Evolutionary conservation across 1,140 invertebrate genomes (phyloP), one percentile per base, ranked within the genome.

Genomic region (Lethocerus indicus): DNA sequence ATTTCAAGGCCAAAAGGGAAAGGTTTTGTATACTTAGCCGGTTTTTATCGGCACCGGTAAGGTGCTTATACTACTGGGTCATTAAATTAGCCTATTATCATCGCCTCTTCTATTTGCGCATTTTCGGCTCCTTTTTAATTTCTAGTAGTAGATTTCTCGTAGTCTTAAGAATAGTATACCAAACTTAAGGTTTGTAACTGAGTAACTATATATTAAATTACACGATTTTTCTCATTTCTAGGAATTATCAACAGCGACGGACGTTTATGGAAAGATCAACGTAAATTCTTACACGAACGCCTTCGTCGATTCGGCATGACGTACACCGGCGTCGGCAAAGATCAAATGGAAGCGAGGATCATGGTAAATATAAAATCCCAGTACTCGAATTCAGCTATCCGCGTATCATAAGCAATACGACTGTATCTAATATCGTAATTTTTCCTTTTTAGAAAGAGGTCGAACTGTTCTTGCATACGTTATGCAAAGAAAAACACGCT

Each of bases 241-340:
- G 91, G 91, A 58, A 80, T 94, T 52, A 78, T 94, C 56, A 92
- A 92, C 63, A 83, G 83, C 49, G 84, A 87, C 54, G 92, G 91
- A 43, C 75, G 79, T 49, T 67, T 93, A 57, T 96, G 91, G 91
- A 87, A 89, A 62, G 84, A 87, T 55, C 87, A 95, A 62, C 71
- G 92, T 46, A 75, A 80, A 52, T 96, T 95, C 68, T 70, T 95
- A 13, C 86, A 95, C 57, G 80, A 87, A 52, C 81, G 87, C 49
- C 70, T 96, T 2, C 71, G 89, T 26, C 77, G 83, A 56, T 90
- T 97, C 55, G 92, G 93, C 12, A 88, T 91, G 79, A 87, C 83
- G 48, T 56, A 61, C 23, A 73, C 82, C 64, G 82, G 80, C 26
- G 71, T 72, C 39, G 82, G 83, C 25, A 83, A 83, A 58, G 76